Base-by-base conservation (phyloP, 2,113 vertebrate genomes). In the Cyrtonyx montezumae region DNA sequence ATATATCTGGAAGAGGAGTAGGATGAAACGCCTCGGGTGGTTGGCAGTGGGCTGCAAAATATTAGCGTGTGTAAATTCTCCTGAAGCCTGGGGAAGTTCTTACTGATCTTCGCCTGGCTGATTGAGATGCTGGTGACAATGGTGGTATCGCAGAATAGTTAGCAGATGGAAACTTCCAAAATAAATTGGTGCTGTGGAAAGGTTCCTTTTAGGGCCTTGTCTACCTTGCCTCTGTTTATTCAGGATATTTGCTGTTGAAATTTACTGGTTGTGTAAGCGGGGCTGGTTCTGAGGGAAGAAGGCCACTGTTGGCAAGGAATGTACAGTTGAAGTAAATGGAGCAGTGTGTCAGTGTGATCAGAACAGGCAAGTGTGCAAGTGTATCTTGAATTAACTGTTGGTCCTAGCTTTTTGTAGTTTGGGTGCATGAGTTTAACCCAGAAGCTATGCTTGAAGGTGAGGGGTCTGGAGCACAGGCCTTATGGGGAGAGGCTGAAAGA, bases 341-440 rank as follows among this genome's bases (percentile, higher is more conserved):
- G 42, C 13, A 4, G 28, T 51, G 16, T 51, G n/a, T 51, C 59
- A 58, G 16, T 9, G 10, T 53, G 36, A 46, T 74, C 37, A 78
- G 30, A 76, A 37, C 14, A 20, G 34, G 20, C 2, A 32, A 40
- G 34, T 0, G 0, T 42, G 6, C 16, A 45, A 23, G 7, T 42
- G 9, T 73, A 15, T 81, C 28, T 66, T 73, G 28, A 42, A 63
- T 30, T 51, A 59, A 58, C 28, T 63, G 40, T 58, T 68, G 30
- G n/a, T 26, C 4, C 3, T 61, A 9, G 37, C 19, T 28, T 40
- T 80, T 53, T 65, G n/a, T 82, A 37, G 34, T 13, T 79, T 1
- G 2, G 8, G 4, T 78, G 25, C 42, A 32, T 59, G 22, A 5
- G n/a, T 82, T 73, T 94, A 43, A 13, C 12, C 30, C 13, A 8